These are phyloP conservation scores for Aricia agestis DNA, from an alignment of 1,140 invertebrate genomes.

Conservation along the genomic window DNA sequence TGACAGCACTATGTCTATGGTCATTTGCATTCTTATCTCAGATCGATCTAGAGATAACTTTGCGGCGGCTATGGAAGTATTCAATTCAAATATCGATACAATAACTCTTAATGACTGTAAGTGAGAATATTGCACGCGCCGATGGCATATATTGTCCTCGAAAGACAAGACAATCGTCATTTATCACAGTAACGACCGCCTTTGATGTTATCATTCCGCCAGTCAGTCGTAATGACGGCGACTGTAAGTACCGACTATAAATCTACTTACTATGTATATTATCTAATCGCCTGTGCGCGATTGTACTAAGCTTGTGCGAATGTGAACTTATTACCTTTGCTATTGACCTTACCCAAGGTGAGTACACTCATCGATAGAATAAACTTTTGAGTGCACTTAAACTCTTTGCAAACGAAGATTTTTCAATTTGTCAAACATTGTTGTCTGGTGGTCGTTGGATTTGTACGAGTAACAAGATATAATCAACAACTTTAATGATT, in stretches of 20 bases:
- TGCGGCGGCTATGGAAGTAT: slow-evolving; percentile 52
- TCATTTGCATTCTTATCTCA: slow-evolving; percentile 51
- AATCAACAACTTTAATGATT: no score
- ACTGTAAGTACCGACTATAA: slow-evolving; percentile 25
- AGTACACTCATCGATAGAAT: slow-evolving; percentile 43
- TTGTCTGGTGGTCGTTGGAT: not conserved
- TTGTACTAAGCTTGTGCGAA: slow-evolving; percentile 29
- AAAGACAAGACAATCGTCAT: slow-evolving; percentile 71
- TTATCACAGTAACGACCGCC: slow-evolving; percentile 69
- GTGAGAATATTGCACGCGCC: slow-evolving; percentile 61
- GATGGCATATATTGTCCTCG: slow-evolving; percentile 64
- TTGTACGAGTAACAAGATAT: no score
- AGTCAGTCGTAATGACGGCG: slow-evolving; percentile 40
- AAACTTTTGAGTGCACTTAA: slow-evolving; percentile 32
- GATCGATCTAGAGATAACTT: slow-evolving; percentile 59
- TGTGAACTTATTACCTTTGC: slow-evolving; percentile 38
- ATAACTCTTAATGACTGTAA: slow-evolving; percentile 66
- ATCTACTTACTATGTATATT: slow-evolving; percentile 30
- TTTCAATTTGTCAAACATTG: slow-evolving; percentile 1
- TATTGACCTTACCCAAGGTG: slow-evolving; percentile 57
- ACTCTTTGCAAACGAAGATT: slow-evolving; percentile 11
- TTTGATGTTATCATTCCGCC: slow-evolving; percentile 68
- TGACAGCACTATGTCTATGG: slow-evolving; percentile 17
- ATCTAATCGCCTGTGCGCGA: slow-evolving; percentile 34
- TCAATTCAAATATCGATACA: slow-evolving; percentile 69